A percentile compares a stretch with the other conserved stretches of the same genome.
These are phyloP conservation scores for Boloria euphrosyne DNA, from an alignment of 2,888 invertebrate species.

Conservation along the genomic window DNA sequence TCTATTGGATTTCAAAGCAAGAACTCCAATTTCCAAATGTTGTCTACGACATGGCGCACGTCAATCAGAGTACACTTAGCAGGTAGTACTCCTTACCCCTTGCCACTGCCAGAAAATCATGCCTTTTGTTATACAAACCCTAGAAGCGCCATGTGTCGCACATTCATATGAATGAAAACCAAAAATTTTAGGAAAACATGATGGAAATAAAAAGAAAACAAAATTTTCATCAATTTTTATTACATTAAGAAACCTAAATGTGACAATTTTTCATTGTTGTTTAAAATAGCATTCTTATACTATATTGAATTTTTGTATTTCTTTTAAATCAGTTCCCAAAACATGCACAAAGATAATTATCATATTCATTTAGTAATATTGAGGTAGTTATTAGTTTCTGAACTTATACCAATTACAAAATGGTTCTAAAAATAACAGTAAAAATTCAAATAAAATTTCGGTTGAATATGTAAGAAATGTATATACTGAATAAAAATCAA, in stretches of 20 bases:
- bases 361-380: conserved; percentile 81
- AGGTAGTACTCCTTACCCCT: conserved; percentile 52
- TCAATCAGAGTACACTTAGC: conserved; percentile 52
- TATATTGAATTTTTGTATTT: conserved; percentile 71
- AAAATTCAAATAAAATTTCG: conserved; percentile 65
- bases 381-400: conserved; percentile 82
- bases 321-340: conserved; percentile 75
- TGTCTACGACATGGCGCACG: conserved; percentile 12
- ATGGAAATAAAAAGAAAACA: conserved; percentile 34
- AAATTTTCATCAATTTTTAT: conserved; percentile 72
- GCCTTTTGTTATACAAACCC: conserved; percentile 60
- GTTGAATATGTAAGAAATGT: conserved; percentile 56
- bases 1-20: background rate
- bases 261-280: conserved; percentile 77
- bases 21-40: background rate
- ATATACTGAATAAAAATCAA: conserved; percentile 56
- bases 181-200: background rate
- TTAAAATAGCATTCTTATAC: conserved; percentile 79
- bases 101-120: conserved; percentile 61
- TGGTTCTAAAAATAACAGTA: conserved; percentile 76
- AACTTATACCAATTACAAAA: conserved; percentile 81
- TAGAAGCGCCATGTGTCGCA: conserved; percentile 53
- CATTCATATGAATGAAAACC: conserved; percentile 41
- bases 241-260: conserved; percentile 81
- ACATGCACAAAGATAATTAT: conserved; percentile 81